Conservation (phyloP, 2,113 vertebrate genomes). For the Monarcha castaneiventris region DNA sequence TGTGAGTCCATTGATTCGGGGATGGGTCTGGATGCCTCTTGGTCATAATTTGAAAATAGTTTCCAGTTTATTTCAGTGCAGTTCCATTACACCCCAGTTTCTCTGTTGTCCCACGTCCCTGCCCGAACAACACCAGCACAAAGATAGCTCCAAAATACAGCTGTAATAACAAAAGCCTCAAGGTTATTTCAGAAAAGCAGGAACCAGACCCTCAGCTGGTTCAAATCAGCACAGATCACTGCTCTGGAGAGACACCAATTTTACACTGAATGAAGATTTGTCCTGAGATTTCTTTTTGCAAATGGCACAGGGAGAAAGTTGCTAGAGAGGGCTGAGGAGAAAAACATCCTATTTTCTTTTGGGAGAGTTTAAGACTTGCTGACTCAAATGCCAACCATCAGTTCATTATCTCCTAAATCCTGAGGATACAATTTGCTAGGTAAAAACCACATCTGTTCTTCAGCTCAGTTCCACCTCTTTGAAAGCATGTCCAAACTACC, state of each 20-base stretch:
- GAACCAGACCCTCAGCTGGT: not conserved
- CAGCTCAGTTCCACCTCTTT: slow-evolving; percentile 15
- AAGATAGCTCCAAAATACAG: not conserved
- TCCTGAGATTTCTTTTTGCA: not conserved
- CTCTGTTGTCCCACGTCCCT: not conserved
- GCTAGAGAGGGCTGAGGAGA: not conserved
- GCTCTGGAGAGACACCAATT: not conserved
- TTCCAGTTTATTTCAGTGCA: not conserved
- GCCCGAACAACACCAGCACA: not conserved
- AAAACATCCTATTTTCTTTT: not conserved
- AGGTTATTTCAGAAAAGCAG: not conserved
- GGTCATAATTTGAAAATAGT: not conserved
- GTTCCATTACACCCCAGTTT: not conserved
- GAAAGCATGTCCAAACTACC: slow-evolving; percentile 33
- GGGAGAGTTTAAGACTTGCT: not conserved
- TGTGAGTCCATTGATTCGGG: not conserved
- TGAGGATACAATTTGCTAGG: not conserved
- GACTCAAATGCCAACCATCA: not conserved
- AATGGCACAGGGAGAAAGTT: not conserved
- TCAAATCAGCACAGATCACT: not conserved
- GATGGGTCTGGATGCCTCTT: not conserved
- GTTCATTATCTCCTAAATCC: slow-evolving; percentile 14
- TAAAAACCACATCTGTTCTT: slow-evolving; percentile 30
- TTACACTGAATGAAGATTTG: not conserved
- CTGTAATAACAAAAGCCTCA: slow-evolving; percentile 17